Evolutionary conservation across 1,140 invertebrate species (phyloP).

Genomic region (Drosophila burlai): DNA sequence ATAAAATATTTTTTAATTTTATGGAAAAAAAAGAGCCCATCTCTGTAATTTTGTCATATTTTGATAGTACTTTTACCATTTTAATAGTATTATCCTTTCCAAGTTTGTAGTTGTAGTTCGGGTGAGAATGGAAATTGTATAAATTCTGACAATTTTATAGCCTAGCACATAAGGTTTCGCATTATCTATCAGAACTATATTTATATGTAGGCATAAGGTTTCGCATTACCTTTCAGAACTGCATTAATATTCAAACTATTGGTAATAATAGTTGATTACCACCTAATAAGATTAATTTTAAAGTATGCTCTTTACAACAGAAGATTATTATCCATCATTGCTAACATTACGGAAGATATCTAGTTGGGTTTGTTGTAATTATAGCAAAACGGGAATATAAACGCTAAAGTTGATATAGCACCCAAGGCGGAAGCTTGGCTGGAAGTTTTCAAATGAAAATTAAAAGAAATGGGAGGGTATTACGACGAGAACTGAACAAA

Average conservation of each 20-base stretch:
- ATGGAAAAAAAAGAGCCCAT: too few relatives aligned
- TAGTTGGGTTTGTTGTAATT: not conserved
- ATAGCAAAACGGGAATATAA: not conserved
- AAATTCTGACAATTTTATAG: not conserved
- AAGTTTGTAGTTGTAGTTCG: too few relatives aligned
- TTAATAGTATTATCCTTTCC: too few relatives aligned
- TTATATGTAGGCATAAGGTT: not conserved
- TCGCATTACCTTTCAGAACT: not conserved
- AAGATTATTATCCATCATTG: not conserved
- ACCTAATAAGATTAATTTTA: not conserved
- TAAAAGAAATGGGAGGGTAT: slow-evolving; percentile 19
- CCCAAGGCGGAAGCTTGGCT: slow-evolving; percentile 2
- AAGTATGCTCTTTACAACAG: too few relatives aligned
- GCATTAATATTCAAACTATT: not conserved
- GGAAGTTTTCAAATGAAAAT: not conserved
- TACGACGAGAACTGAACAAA: slow-evolving; percentile 12
- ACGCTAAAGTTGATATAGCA: not conserved
- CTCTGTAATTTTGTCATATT: too few relatives aligned
- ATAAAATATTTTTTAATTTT: too few relatives aligned
- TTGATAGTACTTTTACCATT: too few relatives aligned
- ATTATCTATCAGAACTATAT: not conserved
- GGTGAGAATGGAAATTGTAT: too few relatives aligned
- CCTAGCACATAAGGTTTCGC: not conserved
- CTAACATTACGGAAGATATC: too few relatives aligned
- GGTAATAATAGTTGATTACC: not conserved